Evolutionary conservation across 2,113 vertebrate species (phyloP).

Genomic region (Acanthochromis polyacanthus): DNA sequence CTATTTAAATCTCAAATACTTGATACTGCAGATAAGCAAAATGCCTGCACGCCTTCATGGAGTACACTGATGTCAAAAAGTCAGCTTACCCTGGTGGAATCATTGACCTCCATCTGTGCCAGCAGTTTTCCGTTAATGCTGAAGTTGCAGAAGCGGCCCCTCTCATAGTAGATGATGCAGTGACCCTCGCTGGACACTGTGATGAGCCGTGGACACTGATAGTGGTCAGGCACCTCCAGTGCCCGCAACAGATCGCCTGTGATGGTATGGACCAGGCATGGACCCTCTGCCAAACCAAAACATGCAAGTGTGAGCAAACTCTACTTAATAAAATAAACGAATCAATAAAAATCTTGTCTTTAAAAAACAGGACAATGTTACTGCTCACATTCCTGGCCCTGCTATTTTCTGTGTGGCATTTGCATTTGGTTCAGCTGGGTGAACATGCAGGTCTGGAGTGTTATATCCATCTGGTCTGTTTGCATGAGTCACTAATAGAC

Average conservation of each 20-base stretch:
- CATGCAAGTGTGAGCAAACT: neutral
- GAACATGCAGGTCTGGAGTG: neutral
- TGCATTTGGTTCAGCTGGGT: neutral
- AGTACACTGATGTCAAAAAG: neutral
- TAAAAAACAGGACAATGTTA: too few species aligned
- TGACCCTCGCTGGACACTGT: conserved; percentile 97
- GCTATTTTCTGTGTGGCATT: neutral
- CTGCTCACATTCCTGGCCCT: neutral
- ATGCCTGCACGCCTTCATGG: neutral
- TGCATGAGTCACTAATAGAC: neutral
- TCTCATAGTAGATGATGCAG: conserved; percentile 97
- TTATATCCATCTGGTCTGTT: neutral
- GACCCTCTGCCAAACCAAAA: conserved; percentile 88
- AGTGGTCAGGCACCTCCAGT: conserved; percentile 94
- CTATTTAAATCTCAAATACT: neutral
- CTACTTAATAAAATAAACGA: too few species aligned
- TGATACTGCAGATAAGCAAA: too few species aligned
- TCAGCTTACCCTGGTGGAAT: conserved; percentile 91
- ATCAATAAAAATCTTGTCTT: too few species aligned
- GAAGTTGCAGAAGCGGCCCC: conserved; percentile 97
- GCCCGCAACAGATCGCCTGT: conserved; percentile 97
- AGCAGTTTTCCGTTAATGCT: conserved; percentile 98
- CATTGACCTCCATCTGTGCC: conserved; percentile 96
- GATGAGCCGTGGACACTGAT: conserved; percentile 91
- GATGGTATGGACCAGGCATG: conserved; percentile 98